A percentile compares a stretch with the other conserved stretches of the same genome.
Conservation (phyloP, 2,888 invertebrate genomes). For the Drosophila maculinotata region DNA sequence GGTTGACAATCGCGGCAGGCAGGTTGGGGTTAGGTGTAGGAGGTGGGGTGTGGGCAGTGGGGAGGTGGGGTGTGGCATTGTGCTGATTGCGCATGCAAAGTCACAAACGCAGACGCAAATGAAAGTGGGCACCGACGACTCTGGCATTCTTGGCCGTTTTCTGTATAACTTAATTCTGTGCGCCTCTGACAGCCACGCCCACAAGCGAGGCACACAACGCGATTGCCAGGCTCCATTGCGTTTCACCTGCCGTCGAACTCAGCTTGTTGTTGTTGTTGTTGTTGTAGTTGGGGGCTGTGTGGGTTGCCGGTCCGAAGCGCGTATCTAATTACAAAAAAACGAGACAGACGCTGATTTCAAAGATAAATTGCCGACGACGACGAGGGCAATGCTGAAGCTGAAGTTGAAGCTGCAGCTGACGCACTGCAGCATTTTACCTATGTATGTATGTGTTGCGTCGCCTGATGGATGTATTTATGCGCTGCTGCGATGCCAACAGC, state of each 20-base stretch:
- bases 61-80: slow-evolving; percentile 59
- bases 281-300: slow-evolving; percentile 54
- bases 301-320: slow-evolving; percentile 64
- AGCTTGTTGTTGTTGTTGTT: slow-evolving; percentile 4
- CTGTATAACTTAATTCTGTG: slow-evolving; percentile 75
- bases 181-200: slow-evolving; percentile 67
- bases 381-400: slow-evolving; percentile 14
- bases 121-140: slow-evolving; percentile 50
- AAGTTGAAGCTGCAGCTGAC: slow-evolving; percentile 23
- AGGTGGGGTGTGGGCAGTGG: neutral
- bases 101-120: slow-evolving; percentile 63
- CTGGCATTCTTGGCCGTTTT: slow-evolving; percentile 52
- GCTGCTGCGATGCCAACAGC: slow-evolving; percentile 49
- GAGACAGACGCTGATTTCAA: slow-evolving; percentile 79
- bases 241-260: slow-evolving; percentile 49
- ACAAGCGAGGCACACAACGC: slow-evolving; percentile 44
- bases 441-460: neutral
- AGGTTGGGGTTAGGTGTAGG: neutral
- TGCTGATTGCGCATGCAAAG: slow-evolving; percentile 80
- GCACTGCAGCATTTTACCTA: slow-evolving; percentile 43
- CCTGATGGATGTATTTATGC: slow-evolving; percentile 76
- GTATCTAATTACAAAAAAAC: slow-evolving; percentile 76
- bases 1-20: neutral
- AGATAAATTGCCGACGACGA: slow-evolving; percentile 77
- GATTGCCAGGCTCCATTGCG: slow-evolving; percentile 44